These are phyloP conservation scores for Nomada flava DNA, from an alignment of 2,888 invertebrate species.

Conservation along the genomic window DNA sequence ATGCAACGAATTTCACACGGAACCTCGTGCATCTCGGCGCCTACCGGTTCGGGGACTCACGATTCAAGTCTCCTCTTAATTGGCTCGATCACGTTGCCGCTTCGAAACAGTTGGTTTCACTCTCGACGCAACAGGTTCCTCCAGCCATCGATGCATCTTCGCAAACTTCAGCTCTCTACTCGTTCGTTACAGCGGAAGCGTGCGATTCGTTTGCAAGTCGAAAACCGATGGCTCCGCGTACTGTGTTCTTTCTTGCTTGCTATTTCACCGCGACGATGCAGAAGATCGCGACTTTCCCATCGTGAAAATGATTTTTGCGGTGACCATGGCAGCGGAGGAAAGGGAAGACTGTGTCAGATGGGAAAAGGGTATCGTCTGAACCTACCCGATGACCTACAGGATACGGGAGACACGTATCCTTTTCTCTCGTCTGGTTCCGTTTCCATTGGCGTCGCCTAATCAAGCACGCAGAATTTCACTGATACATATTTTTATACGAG, in stretches of 20 bases:
- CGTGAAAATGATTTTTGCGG: constrained; percentile 36
- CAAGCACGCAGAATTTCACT: not conserved
- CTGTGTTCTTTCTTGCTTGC: constrained; percentile 25
- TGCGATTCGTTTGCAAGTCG: constrained; percentile 41
- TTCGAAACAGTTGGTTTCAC: constrained; percentile 38
- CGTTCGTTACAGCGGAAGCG: constrained; percentile 59
- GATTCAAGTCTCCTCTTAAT: constrained; percentile 31
- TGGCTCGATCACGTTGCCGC: constrained; percentile 23
- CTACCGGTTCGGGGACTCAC: not conserved
- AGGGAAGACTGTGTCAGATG: constrained; percentile 14
- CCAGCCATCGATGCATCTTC: constrained; percentile 23
- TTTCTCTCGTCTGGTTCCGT: not conserved
- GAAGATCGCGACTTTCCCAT: constrained; percentile 62
- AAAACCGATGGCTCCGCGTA: constrained; percentile 19
- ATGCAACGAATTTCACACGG: not conserved
- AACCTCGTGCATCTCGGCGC: not conserved
- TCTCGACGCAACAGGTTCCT: constrained; percentile 24
- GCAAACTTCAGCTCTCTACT: constrained; percentile 57
- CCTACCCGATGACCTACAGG: constrained; percentile 34
- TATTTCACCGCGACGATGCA: constrained; percentile 21
- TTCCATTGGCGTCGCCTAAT: not conserved
- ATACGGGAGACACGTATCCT: constrained; percentile 21
- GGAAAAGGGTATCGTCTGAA: constrained; percentile 48
- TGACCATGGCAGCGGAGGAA: constrained; percentile 10
- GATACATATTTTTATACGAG: no score